Evolutionary conservation across 2,797 vertebrate species (phyloP), one percentile per base, ranked within the genome.

Genomic region (Mormyrus proboscirostris): DNA sequence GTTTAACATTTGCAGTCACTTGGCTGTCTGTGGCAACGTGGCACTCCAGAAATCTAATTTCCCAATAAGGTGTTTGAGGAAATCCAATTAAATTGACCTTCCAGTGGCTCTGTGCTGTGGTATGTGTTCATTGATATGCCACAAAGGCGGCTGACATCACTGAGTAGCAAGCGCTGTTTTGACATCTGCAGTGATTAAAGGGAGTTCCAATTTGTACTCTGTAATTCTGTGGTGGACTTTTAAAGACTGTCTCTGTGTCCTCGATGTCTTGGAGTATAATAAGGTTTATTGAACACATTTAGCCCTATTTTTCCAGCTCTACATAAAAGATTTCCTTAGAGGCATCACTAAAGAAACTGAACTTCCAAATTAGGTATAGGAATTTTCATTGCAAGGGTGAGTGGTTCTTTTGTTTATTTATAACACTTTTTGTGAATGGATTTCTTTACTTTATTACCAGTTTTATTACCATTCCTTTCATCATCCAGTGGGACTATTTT

Each of bases 51-150:
- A 82, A 82, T 82, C 76, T 82, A 82, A 82, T 82, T 82, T 82
- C 76, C 76, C 65, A 47, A 44, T 82, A 47, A 82, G 76, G 76
- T 47, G 38, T 47, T 85, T 53, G 25, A 29, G 83, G 47, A 53
- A 85, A 51, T 85, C 83, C 50, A 50, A 85, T 53, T 51, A 50
- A 85, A 85, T 49, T 53, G 83, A 85, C 83, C 83, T 85, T 85
- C 9, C 47, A 6, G 83, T 53, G 49, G 19, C 7, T 25, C 10
- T 51, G 82, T 85, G 9, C 47, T 5, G 83, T 22, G 22, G 83
- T 16, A 22, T 22, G 83, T 50, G 44, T 85, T 51, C 83, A 85
- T 85, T 85, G 83, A 85, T 51, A 85, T 85, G 83, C 83, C 22
- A 29, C 49, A 53, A 29, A 53, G 47, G 49, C 10, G 2, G 22